These are phyloP conservation scores for Tiaroga cobitis DNA, from an alignment of 2,797 vertebrate genomes.

Conservation along the genomic window DNA sequence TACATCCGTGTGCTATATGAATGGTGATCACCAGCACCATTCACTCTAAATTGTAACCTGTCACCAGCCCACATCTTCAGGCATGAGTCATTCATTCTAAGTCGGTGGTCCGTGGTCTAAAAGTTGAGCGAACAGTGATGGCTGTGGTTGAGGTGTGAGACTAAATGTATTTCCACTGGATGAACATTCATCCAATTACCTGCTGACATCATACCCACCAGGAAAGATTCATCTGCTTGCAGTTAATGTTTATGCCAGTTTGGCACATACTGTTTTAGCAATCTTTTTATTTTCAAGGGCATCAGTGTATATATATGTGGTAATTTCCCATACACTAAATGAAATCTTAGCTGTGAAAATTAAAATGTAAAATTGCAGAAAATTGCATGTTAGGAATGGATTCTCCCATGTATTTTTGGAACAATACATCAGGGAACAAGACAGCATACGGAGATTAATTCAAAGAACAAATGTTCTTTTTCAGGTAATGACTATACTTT, in stretches of 20 bases:
- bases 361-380: conserved; percentile 41
- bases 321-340: conserved; percentile 23
- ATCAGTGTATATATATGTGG: neutral
- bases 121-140: neutral
- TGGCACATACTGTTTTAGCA: conserved; percentile 4
- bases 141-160: conserved; percentile 9
- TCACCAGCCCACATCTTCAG: conserved; percentile 27
- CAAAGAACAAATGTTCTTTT: conserved; percentile 55
- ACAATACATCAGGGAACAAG: conserved; percentile 17
- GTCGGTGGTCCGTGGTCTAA: conserved; percentile 11
- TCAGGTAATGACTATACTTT: conserved; percentile 42
- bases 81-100: conserved; percentile 23
- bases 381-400: conserved; percentile 37
- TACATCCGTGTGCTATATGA: neutral
- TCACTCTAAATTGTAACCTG: conserved; percentile 25
- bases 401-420: conserved; percentile 26
- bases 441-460: conserved; percentile 39
- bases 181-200: conserved; percentile 13
- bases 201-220: conserved; percentile 19
- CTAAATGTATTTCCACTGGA: conserved; percentile 25
- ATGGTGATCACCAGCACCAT: neutral
- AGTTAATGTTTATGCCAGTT: conserved; percentile 5
- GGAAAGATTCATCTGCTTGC: neutral
- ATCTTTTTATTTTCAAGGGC: conserved; percentile 13
- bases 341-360: conserved; percentile 23